Evolutionary conservation across 2,797 vertebrate genomes (phyloP).

Genomic region (Arnoldichthys spilopterus): DNA sequence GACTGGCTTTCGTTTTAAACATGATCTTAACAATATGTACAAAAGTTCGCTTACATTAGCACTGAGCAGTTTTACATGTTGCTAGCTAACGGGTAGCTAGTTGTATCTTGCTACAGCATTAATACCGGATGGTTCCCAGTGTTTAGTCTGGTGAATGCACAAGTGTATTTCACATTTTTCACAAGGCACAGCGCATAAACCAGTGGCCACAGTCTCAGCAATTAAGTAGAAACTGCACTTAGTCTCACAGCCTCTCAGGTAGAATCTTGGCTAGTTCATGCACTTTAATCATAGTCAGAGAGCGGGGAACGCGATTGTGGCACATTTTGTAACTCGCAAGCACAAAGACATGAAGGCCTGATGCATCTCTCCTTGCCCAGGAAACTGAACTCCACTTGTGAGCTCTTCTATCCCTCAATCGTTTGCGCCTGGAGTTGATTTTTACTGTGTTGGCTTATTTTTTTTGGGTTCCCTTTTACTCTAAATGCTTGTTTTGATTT

Average conservation of each 20-base stretch:
- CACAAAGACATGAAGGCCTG: slow-evolving; percentile 19
- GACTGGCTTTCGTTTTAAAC: neutral
- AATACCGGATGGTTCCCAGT: slow-evolving; percentile 7
- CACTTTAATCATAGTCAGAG: slow-evolving; percentile 74
- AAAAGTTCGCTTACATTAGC: slow-evolving; percentile 26
- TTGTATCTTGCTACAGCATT: slow-evolving; percentile 4
- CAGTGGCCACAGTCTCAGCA: slow-evolving; percentile 38
- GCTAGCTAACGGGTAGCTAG: slow-evolving; percentile 34
- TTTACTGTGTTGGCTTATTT: neutral
- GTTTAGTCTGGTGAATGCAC: slow-evolving; percentile 29
- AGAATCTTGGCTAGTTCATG: slow-evolving; percentile 71
- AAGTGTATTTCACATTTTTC: slow-evolving; percentile 1
- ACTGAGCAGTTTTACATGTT: slow-evolving; percentile 22
- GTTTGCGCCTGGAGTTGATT: neutral
- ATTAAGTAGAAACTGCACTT: slow-evolving; percentile 65
- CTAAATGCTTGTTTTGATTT: neutral
- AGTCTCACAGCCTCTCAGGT: slow-evolving; percentile 76
- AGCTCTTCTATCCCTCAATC: neutral
- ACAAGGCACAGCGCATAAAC: slow-evolving; percentile 21
- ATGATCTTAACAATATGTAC: slow-evolving; percentile 32
- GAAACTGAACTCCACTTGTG: neutral
- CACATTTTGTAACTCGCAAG: slow-evolving; percentile 55
- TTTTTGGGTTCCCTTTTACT: neutral
- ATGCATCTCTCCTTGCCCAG: neutral
- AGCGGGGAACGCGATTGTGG: slow-evolving; percentile 27